Conservation (phyloP, 2,888 invertebrate genomes). For the Brachyptera risi region DNA sequence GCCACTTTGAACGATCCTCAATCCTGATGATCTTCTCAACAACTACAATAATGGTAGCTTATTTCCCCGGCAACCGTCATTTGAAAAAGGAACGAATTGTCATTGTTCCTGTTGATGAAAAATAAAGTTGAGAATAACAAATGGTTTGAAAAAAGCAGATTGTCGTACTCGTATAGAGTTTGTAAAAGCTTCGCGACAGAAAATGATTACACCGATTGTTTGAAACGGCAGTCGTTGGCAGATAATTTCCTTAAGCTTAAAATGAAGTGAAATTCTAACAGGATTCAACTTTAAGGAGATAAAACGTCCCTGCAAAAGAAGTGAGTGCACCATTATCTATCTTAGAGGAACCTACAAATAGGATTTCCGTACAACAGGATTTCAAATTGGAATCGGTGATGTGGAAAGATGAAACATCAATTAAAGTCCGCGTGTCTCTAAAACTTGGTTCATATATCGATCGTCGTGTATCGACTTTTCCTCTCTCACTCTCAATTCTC, state of each 20-base stretch:
- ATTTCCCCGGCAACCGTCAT: background rate
- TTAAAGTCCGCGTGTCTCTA: constrained; percentile 7
- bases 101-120: background rate
- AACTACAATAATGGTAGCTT: too few species aligned
- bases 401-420: constrained; percentile 13
- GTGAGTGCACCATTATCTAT: constrained; percentile 6
- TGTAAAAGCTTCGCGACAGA: too few species aligned
- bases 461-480: constrained; percentile 5
- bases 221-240: background rate
- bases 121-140: background rate
- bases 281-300: constrained; percentile 2
- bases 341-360: constrained; percentile 15
- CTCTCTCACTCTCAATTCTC: background rate
- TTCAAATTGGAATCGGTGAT: constrained; percentile 1
- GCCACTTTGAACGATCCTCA: background rate
- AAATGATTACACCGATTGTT: too few species aligned
- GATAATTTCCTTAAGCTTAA: background rate
- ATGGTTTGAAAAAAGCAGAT: too few species aligned
- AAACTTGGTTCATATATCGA: background rate
- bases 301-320: background rate
- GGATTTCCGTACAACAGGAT: constrained; percentile 12
- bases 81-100: background rate
- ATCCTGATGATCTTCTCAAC: background rate
- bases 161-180: too few species aligned
- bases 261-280: background rate